phyloP scores from a whole-genome alignment of 2,888 invertebrate species.

The Drosophila niveifrons region DNA sequence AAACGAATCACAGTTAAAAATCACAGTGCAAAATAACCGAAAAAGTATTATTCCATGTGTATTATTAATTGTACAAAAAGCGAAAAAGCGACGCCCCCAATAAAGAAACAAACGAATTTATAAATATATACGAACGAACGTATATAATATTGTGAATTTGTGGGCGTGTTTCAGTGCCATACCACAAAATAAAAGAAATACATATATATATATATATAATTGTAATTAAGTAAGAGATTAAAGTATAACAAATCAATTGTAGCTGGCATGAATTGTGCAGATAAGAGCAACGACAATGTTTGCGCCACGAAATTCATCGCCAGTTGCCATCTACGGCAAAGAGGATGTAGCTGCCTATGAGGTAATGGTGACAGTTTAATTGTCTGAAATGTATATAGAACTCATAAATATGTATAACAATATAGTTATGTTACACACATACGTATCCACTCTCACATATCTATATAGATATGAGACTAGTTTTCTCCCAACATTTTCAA shows the following conservation, averaged over 20 bases:
- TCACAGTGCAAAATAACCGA: slow-evolving; percentile 48
- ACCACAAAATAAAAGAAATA: slow-evolving; percentile 1
- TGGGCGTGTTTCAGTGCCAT: slow-evolving; percentile 61
- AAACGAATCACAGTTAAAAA: slow-evolving; percentile 45
- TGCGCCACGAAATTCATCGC: slow-evolving; percentile 85
- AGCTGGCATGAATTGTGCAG: slow-evolving; percentile 50
- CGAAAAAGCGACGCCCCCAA: slow-evolving; percentile 50
- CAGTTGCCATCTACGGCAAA: slow-evolving; percentile 82
- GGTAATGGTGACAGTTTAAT: slow-evolving; percentile 72
- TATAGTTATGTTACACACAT: not conserved
- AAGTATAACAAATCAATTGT: slow-evolving; percentile 15
- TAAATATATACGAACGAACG: slow-evolving; percentile 18
- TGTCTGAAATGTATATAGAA: not conserved
- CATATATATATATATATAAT: slow-evolving; percentile 4
- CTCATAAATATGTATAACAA: slow-evolving; percentile 9
- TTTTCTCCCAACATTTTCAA: slow-evolving; percentile 5
- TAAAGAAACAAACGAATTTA: slow-evolving; percentile 62
- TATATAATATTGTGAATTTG: slow-evolving; percentile 28
- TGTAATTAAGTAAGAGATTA: slow-evolving; percentile 40
- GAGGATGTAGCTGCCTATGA: slow-evolving; percentile 85
- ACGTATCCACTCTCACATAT: not conserved
- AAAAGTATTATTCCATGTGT: slow-evolving; percentile 69
- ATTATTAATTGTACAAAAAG: slow-evolving; percentile 59
- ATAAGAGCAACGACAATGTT: slow-evolving; percentile 75
- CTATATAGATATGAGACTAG: not conserved